Evolutionary conservation across 2,888 invertebrate species (phyloP).

Genomic region (Pollenia angustigena): DNA sequence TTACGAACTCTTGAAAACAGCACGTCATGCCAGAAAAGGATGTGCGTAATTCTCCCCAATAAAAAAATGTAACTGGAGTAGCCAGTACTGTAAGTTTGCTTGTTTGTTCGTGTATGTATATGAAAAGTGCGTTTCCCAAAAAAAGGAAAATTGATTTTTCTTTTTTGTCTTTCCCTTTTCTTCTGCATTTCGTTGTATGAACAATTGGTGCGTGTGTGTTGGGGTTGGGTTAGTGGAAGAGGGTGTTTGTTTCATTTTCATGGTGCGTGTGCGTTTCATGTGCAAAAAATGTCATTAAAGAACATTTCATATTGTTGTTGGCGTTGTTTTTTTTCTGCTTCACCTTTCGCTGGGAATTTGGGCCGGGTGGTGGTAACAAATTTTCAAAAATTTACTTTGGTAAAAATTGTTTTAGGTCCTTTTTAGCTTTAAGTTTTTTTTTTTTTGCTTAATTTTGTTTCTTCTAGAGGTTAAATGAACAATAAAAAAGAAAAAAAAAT

Average conservation of each 20-base stretch:
- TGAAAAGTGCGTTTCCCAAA: slow-evolving; percentile 60
- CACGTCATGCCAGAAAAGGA: slow-evolving; percentile 10
- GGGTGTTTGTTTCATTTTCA: slow-evolving; percentile 52
- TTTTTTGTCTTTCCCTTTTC: slow-evolving; percentile 46
- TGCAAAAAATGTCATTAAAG: slow-evolving; percentile 70
- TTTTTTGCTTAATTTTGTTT: neutral
- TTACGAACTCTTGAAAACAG: no score
- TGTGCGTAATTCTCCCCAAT: slow-evolving; percentile 44
- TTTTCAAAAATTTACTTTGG: slow-evolving; percentile 29
- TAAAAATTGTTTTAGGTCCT: neutral
- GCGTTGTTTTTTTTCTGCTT: neutral
- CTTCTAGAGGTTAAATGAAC: no score
- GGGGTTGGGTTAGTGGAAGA: slow-evolving; percentile 16
- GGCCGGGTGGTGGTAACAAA: slow-evolving; percentile 30
- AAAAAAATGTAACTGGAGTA: neutral
- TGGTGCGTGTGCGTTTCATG: slow-evolving; percentile 71
- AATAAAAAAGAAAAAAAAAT: no score
- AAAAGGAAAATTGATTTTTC: slow-evolving; percentile 61
- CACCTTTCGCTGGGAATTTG: slow-evolving; percentile 13
- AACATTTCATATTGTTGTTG: slow-evolving; percentile 21
- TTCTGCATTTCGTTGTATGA: slow-evolving; percentile 31
- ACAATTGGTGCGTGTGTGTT: slow-evolving; percentile 2
- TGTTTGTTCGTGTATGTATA: neutral
- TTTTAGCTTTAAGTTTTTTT: neutral
- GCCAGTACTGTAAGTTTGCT: neutral